Base-by-base conservation (phyloP, 2,797 vertebrate species). In the Myiotriccus ornatus region DNA sequence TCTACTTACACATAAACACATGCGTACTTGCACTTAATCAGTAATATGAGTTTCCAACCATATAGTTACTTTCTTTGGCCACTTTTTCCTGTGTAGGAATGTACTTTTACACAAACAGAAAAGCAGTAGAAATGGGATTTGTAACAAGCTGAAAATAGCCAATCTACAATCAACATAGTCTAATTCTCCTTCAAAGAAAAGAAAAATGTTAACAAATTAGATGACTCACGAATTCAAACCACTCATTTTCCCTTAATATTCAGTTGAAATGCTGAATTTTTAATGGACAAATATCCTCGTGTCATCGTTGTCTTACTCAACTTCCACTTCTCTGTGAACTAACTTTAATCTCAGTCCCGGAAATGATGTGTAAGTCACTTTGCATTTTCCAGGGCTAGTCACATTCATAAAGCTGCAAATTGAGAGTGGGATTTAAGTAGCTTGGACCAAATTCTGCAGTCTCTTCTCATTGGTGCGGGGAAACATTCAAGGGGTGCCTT, bases 281-380 rank as follows among this genome's bases (percentile, higher is more conserved):
- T 87, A 94, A 90, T 37, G 46, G 64, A 80, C 37, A 91, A 78
- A 93, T 75, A 90, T 22, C 23, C 14, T 32, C 6, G 10, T 83
- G 46, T 81, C 90, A 78, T 43, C 46, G 16, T 68, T 89, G 59
- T 68, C 30, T 87, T 71, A 49, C 79, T 69, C 43, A 73, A 23
- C 65, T 94, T 87, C 92, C 52, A 83, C 76, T 94, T 92, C 71
- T 89, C 53, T 71, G 34, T 80, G 23, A 91, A 46, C 9, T 34
- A 89, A 4, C 24, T 77, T 91, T 53, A 83, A n/a, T 60, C 28
- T 79, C 52, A 52, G 49, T 64, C 30, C 37, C 85, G 79, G 57
- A 94, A 95, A 14, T 15, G n/a, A 5, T 49, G 12, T 2, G 0
- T 80, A 32, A 90, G 22, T 85, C 64, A 87, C 52, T 60, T 46